Percentiles rank a stretch among this genome's conserved stretches.
phyloP scores from a whole-genome alignment of 2,888 invertebrate species.

The Pardosa pseudoannulata region DNA sequence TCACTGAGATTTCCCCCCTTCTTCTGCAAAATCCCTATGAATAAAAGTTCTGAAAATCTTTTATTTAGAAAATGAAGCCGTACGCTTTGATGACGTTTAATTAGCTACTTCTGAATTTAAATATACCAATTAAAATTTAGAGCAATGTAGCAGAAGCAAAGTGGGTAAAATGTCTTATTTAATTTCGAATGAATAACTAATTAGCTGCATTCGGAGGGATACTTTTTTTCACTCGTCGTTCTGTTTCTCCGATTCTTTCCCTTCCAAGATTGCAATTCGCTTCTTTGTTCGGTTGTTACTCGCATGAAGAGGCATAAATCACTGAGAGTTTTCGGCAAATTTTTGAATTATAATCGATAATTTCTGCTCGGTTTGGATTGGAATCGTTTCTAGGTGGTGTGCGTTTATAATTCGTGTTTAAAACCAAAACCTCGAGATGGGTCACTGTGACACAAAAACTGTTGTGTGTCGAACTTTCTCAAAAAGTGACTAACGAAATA shows the following conservation, averaged over 20 bases:
- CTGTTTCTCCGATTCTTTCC: background rate
- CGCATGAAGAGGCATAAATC: background rate
- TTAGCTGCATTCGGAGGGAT: background rate
- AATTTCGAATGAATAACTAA: background rate
- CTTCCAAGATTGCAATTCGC: background rate
- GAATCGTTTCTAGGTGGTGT: too few species aligned
- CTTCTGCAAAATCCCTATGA: background rate
- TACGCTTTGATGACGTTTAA: constrained; percentile 36
- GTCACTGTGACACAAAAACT: too few species aligned
- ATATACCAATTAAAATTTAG: constrained; percentile 69
- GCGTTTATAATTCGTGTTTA: too few species aligned
- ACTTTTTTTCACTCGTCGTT: background rate
- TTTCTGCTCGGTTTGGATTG: too few species aligned
- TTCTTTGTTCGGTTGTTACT: background rate
- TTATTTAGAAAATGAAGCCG: background rate
- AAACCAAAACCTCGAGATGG: too few species aligned
- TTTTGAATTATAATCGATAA: too few species aligned
- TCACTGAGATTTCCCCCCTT: background rate
- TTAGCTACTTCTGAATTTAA: constrained; percentile 67
- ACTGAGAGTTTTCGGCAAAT: too few species aligned
- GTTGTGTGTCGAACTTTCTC: too few species aligned
- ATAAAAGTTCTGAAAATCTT: background rate
- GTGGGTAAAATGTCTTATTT: constrained; percentile 8
- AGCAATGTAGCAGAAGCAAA: constrained; percentile 27
- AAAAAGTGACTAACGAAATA: too few species aligned